Conservation (phyloP, 2,797 vertebrate species). For the Catharus ustulatus region DNA sequence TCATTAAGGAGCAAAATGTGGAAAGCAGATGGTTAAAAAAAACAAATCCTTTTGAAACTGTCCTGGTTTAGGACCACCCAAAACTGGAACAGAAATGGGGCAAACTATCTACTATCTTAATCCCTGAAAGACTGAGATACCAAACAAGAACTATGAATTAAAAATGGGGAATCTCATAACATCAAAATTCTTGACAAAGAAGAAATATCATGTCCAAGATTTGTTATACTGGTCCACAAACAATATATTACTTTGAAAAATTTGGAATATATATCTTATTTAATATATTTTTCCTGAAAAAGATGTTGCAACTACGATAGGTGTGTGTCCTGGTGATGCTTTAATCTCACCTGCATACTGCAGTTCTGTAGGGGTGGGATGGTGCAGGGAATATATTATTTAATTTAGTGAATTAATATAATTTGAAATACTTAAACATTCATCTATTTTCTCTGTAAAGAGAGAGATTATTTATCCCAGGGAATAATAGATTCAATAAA, state of each 20-base stretch:
- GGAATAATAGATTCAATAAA: background rate
- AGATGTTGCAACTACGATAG: background rate
- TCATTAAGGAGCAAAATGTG: constrained; percentile 71
- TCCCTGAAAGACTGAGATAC: background rate
- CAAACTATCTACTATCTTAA: background rate
- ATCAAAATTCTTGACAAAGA: background rate
- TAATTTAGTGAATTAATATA: background rate
- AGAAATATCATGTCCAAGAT: background rate
- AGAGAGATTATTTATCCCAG: background rate
- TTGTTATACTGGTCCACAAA: background rate
- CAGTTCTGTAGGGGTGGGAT: background rate
- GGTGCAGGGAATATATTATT: background rate
- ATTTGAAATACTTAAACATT: background rate
- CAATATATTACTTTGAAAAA: background rate
- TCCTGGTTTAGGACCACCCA: constrained; percentile 70
- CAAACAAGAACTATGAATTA: background rate
- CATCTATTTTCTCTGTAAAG: background rate
- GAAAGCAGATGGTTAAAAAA: constrained; percentile 71
- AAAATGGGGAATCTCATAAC: background rate
- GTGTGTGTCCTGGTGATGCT: background rate
- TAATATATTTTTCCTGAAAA: background rate
- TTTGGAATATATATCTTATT: background rate
- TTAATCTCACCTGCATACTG: background rate
- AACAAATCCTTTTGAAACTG: constrained; percentile 47
- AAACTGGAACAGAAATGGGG: constrained; percentile 25